Conservation (phyloP, 2,888 invertebrate species). For the Drosophila bunnanda region DNA sequence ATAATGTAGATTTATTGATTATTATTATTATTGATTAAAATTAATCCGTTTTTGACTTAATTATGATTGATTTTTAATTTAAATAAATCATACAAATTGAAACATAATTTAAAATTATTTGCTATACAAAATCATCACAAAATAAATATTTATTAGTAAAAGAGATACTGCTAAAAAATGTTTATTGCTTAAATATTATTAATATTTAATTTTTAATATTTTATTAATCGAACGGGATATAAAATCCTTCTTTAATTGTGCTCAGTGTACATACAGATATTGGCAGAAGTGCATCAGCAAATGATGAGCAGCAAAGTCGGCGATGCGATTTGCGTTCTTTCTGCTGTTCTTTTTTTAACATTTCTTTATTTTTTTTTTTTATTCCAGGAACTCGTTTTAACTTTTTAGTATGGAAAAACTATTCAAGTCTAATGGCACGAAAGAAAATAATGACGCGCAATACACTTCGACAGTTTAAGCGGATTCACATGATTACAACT, state of each 20-base stretch:
- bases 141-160: neutral
- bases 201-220: too few species aligned
- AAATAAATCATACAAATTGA: too few species aligned
- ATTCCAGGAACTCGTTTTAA: conserved; percentile 3
- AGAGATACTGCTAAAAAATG: neutral
- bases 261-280: conserved; percentile 10
- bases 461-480: conserved; percentile 77
- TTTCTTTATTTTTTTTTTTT: conserved; percentile 10
- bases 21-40: too few species aligned
- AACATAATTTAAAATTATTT: too few species aligned
- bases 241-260: neutral
- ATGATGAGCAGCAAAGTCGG: conserved; percentile 54
- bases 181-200: neutral
- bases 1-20: too few species aligned
- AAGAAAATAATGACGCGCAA: conserved; percentile 84
- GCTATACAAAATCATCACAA: too few species aligned
- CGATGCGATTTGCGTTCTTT: conserved; percentile 59
- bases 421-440: conserved; percentile 84
- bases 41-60: too few species aligned
- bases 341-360: conserved; percentile 13
- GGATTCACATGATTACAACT: conserved; percentile 77
- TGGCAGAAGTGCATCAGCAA: conserved; percentile 41
- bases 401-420: conserved; percentile 75
- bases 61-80: too few species aligned
- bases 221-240: too few species aligned